These are phyloP conservation scores for Mirza zaza DNA, from an alignment of 2,113 vertebrate genomes.

Conservation along the genomic window DNA sequence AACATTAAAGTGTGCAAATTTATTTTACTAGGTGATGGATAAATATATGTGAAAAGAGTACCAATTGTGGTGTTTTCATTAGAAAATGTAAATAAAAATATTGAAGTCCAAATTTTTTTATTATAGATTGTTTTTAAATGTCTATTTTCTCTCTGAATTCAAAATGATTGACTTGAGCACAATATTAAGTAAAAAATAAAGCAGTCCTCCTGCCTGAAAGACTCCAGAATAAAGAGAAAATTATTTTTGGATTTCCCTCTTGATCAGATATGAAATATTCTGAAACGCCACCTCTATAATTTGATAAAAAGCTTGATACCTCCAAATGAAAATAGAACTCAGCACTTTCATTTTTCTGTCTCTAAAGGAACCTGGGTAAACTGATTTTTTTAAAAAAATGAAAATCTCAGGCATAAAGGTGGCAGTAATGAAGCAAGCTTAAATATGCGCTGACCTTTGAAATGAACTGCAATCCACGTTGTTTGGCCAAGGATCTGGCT, in stretches of 20 bases:
- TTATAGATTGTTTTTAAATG: slow-evolving; percentile 82
- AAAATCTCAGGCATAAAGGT: slow-evolving; percentile 88
- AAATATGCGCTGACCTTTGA: slow-evolving; percentile 95
- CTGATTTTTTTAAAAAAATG: slow-evolving; percentile 87
- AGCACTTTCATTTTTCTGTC: slow-evolving; percentile 92
- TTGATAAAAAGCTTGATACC: slow-evolving; percentile 95
- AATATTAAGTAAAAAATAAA: slow-evolving; percentile 89
- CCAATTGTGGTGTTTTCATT: slow-evolving; percentile 65
- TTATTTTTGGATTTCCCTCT: slow-evolving; percentile 89
- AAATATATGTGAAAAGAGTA: slow-evolving; percentile 68
- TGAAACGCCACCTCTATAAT: slow-evolving; percentile 92
- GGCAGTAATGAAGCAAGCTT: slow-evolving; percentile 90
- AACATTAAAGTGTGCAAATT: slow-evolving; percentile 55
- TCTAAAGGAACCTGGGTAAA: slow-evolving; percentile 88
- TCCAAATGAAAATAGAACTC: slow-evolving; percentile 93
- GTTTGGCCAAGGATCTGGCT: slow-evolving; percentile 88
- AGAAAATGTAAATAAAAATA: slow-evolving; percentile 80
- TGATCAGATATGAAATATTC: slow-evolving; percentile 96
- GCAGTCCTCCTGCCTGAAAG: slow-evolving; percentile 84
- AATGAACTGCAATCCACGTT: slow-evolving; percentile 92
- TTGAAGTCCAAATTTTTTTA: slow-evolving; percentile 76
- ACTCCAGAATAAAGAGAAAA: slow-evolving; percentile 88
- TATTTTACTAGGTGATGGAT: slow-evolving; percentile 61
- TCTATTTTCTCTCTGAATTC: slow-evolving; percentile 85
- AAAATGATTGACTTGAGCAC: slow-evolving; percentile 87